Base-by-base conservation (phyloP, 2,888 invertebrate genomes). In the Anoncus sp. region DNA sequence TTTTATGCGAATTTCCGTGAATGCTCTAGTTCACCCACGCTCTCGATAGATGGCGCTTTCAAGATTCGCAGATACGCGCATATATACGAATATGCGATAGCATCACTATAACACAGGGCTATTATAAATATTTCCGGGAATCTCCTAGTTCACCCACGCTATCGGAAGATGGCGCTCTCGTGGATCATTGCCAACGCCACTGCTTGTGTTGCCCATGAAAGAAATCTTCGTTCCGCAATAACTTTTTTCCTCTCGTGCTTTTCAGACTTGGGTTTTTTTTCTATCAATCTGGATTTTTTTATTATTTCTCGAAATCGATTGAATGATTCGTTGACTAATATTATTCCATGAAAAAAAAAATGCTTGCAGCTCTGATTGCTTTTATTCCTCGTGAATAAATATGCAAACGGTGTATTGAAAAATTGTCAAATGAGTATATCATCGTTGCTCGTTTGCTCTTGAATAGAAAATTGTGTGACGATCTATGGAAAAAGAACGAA, bases 121-220 rank as follows among this genome's bases (percentile, higher is more conserved):
- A 3, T 31, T 40, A 40, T 59, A 40, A 38, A 40, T 20, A 59
- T 59, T 59, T 38, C 38, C 22, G 38, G 14, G 10, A 51, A 10
- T 45, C 45, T 18, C 4, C 16, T 9, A 9, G 55, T 55, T 55
- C 55, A 55, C 55, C 16, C 31, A 31, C 55, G 55, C 55, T 10
- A n/a, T 55, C 55, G 55, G 31, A 4, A 55, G 45, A 45, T 27
- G 31, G 55, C 55, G 55, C 55, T 55, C 16, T 10, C 35, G 20
- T 55, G 55, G 55, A 55, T 31, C 55, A 18, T 55, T 55, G 55
- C 55, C 55, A 55, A 35, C 18, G 55, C n/a, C 51, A 35, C 31
- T n/a, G n/a, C n/a, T n/a, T n/a, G n/a, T n/a, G n/a, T n/a, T n/a
- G n/a, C n/a, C n/a, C n/a, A 16, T 55, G 40, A 38, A 40, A 40